Evolutionary conservation across 1,140 invertebrate genomes (phyloP).

Genomic region (Atta cephalotes): DNA sequence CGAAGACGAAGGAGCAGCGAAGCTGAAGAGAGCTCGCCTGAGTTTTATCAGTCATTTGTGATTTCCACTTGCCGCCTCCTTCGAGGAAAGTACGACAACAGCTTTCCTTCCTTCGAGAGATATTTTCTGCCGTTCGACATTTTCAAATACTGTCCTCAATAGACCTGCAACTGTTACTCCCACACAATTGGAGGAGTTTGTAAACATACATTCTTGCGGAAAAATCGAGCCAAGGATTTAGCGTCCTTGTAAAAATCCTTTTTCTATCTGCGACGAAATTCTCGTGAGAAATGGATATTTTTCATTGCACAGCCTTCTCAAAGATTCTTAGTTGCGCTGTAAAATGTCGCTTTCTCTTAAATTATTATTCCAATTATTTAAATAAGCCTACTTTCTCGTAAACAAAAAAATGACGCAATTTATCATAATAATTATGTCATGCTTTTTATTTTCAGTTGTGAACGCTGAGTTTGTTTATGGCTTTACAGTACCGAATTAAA

Average conservation of each 20-base stretch:
- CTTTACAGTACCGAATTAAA: background rate
- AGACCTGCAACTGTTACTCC: constrained; percentile 29
- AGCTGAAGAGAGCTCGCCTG: constrained; percentile 56
- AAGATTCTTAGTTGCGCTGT: background rate
- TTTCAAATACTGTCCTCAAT: constrained; percentile 39
- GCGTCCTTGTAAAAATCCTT: constrained; percentile 14
- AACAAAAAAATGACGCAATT: background rate
- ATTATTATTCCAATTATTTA: background rate
- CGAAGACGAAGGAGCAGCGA: constrained; percentile 50
- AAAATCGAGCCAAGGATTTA: constrained; percentile 40
- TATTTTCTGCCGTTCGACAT: constrained; percentile 36
- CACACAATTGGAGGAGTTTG: constrained; percentile 27
- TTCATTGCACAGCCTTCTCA: background rate
- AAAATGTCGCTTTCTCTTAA: background rate
- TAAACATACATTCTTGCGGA: constrained; percentile 51
- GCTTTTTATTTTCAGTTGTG: background rate
- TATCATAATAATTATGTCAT: background rate
- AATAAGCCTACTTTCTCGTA: background rate
- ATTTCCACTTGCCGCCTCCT: constrained; percentile 62
- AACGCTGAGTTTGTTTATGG: background rate
- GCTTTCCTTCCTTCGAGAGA: background rate
- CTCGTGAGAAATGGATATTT: constrained; percentile 23
- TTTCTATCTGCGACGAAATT: background rate
- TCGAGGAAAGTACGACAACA: constrained; percentile 8
- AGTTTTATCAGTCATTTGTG: constrained; percentile 78